Evolutionary conservation across 2,113 vertebrate species (phyloP).

Genomic region (Vombatus ursinus): DNA sequence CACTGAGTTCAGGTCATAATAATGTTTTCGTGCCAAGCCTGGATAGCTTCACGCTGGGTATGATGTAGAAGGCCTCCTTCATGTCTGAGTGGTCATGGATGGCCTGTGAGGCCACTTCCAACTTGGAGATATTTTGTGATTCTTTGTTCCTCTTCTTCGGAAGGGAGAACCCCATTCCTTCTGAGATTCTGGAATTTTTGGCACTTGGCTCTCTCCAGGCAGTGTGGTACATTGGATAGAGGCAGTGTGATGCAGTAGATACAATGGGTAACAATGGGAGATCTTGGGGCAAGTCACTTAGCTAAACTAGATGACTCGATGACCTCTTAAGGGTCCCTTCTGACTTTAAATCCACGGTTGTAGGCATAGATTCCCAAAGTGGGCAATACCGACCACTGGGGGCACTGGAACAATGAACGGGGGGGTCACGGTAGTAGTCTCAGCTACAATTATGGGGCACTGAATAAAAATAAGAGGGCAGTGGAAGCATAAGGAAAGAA

Average conservation of each 20-base stretch:
- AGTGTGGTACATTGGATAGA: background rate
- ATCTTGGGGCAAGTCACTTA: background rate
- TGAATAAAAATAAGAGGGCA: too few relatives aligned
- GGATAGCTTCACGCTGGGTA: background rate
- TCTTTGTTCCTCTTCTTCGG: background rate
- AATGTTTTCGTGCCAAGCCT: background rate
- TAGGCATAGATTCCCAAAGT: too few relatives aligned
- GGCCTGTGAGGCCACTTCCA: background rate
- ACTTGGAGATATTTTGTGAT: background rate
- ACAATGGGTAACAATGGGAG: background rate
- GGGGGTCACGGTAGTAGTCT: too few relatives aligned
- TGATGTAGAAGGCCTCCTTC: background rate
- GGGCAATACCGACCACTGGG: too few relatives aligned
- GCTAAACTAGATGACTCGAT: background rate
- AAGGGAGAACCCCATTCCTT: background rate
- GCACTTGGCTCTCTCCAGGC: background rate
- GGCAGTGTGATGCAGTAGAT: background rate
- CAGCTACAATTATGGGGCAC: too few relatives aligned
- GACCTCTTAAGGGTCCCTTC: background rate
- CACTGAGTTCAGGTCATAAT: background rate
- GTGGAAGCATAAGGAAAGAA: too few relatives aligned
- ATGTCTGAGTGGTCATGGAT: background rate
- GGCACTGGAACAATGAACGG: too few relatives aligned
- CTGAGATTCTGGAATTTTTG: background rate
- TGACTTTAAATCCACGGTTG: background rate